These are phyloP conservation scores for Toxotes lorentzi DNA, from an alignment of 2,797 vertebrate species.

Conservation along the genomic window DNA sequence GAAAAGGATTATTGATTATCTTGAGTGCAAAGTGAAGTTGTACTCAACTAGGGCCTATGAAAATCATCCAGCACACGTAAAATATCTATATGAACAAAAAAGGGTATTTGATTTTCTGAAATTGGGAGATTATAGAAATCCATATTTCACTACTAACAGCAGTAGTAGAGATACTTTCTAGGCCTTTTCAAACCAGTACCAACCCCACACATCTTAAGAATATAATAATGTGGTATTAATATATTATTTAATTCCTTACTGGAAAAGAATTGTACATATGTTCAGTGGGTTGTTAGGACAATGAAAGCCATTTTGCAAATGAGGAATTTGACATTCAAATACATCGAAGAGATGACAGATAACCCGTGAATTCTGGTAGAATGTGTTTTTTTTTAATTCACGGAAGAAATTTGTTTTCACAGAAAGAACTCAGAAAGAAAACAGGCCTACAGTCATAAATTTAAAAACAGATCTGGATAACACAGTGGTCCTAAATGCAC, in stretches of 20 bases:
- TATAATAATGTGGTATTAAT: neutral
- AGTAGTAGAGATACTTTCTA: neutral
- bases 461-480: too few relatives aligned
- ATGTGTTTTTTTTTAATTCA: constrained; percentile 27
- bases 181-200: neutral
- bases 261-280: neutral
- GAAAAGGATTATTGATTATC: neutral
- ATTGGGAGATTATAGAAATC: neutral
- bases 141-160: neutral
- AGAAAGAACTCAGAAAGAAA: neutral
- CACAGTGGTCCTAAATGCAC: too few relatives aligned
- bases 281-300: too few relatives aligned
- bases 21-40: neutral
- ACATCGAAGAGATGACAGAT: constrained; percentile 2
- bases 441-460: too few relatives aligned
- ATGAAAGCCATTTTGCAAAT: neutral
- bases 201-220: neutral
- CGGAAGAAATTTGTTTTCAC: neutral
- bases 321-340: neutral
- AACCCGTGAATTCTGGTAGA: neutral
- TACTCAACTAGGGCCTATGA: neutral
- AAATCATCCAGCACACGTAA: neutral
- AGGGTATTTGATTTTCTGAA: neutral
- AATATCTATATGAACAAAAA: neutral
- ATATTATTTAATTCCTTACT: neutral